Evolutionary conservation across 2,888 invertebrate species (phyloP).

Genomic region (Pyrrhia umbra): DNA sequence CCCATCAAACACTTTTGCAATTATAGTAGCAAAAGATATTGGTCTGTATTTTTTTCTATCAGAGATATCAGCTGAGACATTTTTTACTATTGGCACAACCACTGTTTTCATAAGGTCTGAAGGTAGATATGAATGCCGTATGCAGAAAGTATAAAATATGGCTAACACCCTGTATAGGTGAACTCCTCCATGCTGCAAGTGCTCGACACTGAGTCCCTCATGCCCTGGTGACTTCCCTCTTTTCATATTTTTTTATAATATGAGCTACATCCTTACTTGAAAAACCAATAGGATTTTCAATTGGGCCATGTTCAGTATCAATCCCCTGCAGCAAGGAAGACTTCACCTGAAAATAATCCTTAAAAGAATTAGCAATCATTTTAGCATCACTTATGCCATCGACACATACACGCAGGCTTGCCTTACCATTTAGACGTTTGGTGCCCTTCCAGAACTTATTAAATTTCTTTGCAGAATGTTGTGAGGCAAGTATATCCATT

Average conservation of each 20-base stretch:
- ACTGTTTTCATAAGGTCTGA: not conserved
- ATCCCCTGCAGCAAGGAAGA: not conserved
- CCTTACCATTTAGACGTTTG: not conserved
- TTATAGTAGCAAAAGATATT: constrained; percentile 38
- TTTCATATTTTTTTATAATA: constrained; percentile 1
- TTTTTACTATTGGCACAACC: constrained; percentile 48
- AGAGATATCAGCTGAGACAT: constrained; percentile 45
- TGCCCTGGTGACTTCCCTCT: constrained; percentile 34
- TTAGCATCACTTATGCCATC: not conserved
- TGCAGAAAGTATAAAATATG: constrained; percentile 42
- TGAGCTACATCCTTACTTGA: constrained; percentile 4
- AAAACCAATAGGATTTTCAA: not conserved
- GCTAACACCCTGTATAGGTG: constrained; percentile 40
- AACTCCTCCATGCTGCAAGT: constrained; percentile 42
- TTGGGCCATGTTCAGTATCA: not conserved
- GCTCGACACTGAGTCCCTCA: constrained; percentile 48
- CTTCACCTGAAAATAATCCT: not conserved
- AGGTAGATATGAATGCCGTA: constrained; percentile 21
- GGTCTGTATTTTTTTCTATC: constrained; percentile 51
- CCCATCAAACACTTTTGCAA: constrained; percentile 45
- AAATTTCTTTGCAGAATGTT: not conserved
- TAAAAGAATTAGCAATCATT: not conserved
- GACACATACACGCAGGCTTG: not conserved
- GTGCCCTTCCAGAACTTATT: constrained; percentile 5
- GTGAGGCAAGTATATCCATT: not conserved